Percentiles rank a stretch among this genome's conserved stretches.
Evolutionary conservation across 1,140 invertebrate genomes (phyloP).

Genomic region (Aleiodes sp.): DNA sequence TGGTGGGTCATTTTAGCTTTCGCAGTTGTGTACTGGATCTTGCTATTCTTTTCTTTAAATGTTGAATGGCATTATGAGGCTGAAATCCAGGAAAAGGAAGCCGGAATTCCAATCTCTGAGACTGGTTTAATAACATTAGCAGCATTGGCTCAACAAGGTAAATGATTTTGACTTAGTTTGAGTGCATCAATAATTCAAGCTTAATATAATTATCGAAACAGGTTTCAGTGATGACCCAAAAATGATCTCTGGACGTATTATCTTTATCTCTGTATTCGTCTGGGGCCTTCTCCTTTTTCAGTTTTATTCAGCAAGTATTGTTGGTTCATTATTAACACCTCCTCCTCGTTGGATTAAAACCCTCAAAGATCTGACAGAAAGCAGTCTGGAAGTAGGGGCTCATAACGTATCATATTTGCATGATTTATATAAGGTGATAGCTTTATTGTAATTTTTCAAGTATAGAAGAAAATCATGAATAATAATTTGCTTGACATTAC

Average conservation of each 20-base stretch:
- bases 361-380: slow-evolving; percentile 70
- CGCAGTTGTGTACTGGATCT: slow-evolving; percentile 41
- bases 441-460: not conserved
- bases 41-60: slow-evolving; percentile 38
- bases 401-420: slow-evolving; percentile 72
- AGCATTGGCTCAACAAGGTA: slow-evolving; percentile 68
- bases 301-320: slow-evolving; percentile 79
- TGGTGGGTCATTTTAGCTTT: slow-evolving; percentile 46
- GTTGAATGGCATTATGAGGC: slow-evolving; percentile 31
- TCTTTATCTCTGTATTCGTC: slow-evolving; percentile 71
- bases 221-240: slow-evolving; percentile 63
- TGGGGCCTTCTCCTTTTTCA: slow-evolving; percentile 74
- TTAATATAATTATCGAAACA: slow-evolving; percentile 39
- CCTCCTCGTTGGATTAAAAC: slow-evolving; percentile 72
- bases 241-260: slow-evolving; percentile 68
- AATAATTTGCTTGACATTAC: not conserved
- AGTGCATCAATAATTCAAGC: not conserved
- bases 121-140: slow-evolving; percentile 57
- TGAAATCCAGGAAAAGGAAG: not conserved
- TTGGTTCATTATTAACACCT: slow-evolving; percentile 75
- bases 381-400: slow-evolving; percentile 69
- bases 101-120: slow-evolving; percentile 43
- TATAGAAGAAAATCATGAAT: no score
- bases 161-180: not conserved
- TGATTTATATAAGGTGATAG: slow-evolving; percentile 71